A percentile compares a stretch with the other conserved stretches of the same genome.
Conservation (phyloP, 2,797 vertebrate species). For the Microctenopoma lineatum region DNA sequence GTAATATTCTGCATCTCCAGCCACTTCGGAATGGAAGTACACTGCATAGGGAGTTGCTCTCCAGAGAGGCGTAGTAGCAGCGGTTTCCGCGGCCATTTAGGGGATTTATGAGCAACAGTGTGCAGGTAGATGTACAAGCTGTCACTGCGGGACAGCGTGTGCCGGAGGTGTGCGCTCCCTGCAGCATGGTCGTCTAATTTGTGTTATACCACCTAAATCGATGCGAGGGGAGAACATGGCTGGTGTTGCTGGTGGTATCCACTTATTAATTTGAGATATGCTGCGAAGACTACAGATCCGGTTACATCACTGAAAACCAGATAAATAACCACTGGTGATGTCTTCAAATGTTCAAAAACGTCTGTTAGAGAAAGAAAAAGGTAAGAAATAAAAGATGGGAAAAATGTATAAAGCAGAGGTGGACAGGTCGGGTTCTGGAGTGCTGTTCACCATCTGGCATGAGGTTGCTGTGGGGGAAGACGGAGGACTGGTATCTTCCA, state of each 20-base stretch:
- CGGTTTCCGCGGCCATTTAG: constrained; percentile 39
- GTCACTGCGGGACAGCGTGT: constrained; percentile 26
- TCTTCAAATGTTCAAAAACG: not conserved
- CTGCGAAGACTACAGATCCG: not conserved
- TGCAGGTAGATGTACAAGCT: constrained; percentile 34
- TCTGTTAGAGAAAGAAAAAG: no score
- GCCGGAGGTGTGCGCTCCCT: constrained; percentile 28
- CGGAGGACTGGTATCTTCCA: no score
- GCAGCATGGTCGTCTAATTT: constrained; percentile 38
- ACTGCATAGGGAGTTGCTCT: constrained; percentile 35
- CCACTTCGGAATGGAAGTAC: constrained; percentile 41
- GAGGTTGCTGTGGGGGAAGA: no score
- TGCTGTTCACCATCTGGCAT: no score
- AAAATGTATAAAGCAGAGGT: no score
- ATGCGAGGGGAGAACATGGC: constrained; percentile 28
- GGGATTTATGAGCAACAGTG: constrained; percentile 55
- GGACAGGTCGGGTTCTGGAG: no score
- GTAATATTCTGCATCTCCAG: constrained; percentile 33
- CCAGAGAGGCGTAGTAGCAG: constrained; percentile 2
- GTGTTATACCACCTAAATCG: constrained; percentile 49
- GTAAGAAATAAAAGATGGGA: no score
- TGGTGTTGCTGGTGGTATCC: constrained; percentile 11
- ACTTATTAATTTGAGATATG: not conserved
- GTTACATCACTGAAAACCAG: no score
- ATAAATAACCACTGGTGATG: not conserved